Base-by-base conservation (phyloP, 2,888 invertebrate genomes). In the Eilema depressum region DNA sequence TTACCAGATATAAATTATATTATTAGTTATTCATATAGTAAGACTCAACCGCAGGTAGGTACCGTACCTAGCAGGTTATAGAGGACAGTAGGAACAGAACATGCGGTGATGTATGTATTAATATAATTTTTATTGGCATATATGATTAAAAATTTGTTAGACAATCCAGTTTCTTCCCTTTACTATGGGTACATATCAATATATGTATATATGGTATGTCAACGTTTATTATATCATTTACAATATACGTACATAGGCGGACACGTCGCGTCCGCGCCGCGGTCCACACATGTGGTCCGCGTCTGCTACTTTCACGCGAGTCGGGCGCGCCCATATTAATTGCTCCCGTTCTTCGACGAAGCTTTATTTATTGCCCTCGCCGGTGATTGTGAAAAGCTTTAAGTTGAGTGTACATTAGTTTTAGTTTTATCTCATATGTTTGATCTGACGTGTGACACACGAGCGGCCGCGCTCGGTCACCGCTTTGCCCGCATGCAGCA, bases 261-360 rank as follows among this genome's bases (percentile, higher is more conserved):
- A 76, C 82, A 81, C 83, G 83, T 87, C 85, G 70, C 80, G 81
- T 83, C 82, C 84, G 78, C 82, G 82, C 84, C 86, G 85, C 88
- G 87, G 90, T 91, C 85, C 88, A 88, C 91, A 91, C 89, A 91
- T 89, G 90, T 85, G 89, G 88, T 87, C 87, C 82, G 83, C 82
- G 90, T 88, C 89, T 87, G 91, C 92, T 89, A 94, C 95, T 95
- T 95, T 95, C 94, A 92, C 94, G 92, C 90, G 87, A 88, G 91
- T 81, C 91, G 87, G 94, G 88, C 95, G 92, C 95, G 92, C 94
- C 95, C 93, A 94, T 93, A 92, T 94, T 95, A 94, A 95, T 95
- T 94, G 95, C 94, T 95, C 95, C 92, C 93, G 94, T 95, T 95
- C 94, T 92, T 93, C 91, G 92, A 79, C 89, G 92, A 94, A 94